Conservation (phyloP, 2,888 invertebrate species). For the Drosophila tripunctata region DNA sequence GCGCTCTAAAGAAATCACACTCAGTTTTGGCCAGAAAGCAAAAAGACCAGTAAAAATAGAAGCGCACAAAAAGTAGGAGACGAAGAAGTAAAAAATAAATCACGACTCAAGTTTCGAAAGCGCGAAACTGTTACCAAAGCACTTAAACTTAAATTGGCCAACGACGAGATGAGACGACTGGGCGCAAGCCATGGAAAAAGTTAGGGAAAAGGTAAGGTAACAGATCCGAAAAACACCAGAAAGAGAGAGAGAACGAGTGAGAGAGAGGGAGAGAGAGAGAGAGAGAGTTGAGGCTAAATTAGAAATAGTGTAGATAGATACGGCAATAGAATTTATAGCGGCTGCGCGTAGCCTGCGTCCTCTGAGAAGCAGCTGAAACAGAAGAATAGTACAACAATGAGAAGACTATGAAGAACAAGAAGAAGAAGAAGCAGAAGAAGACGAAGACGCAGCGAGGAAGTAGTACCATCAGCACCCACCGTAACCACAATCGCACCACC, state of each 20-base stretch:
- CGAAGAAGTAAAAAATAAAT: slow-evolving; percentile 69
- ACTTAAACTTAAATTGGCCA: slow-evolving; percentile 80
- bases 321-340: slow-evolving; percentile 79
- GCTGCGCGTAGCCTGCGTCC: slow-evolving; percentile 60
- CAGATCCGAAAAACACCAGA: too few species aligned
- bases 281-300: slow-evolving; percentile 62
- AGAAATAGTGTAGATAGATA: slow-evolving; percentile 80
- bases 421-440: slow-evolving; percentile 17
- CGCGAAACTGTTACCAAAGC: slow-evolving; percentile 81
- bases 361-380: too few species aligned
- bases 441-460: neutral
- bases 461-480: slow-evolving; percentile 2
- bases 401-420: neutral
- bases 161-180: slow-evolving; percentile 53
- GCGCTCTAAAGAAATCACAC: slow-evolving; percentile 44
- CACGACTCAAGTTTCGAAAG: slow-evolving; percentile 81
- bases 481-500: slow-evolving; percentile 1
- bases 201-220: slow-evolving; percentile 48
- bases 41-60: neutral
- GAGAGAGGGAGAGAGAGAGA: slow-evolving; percentile 9
- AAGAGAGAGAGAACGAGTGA: slow-evolving; percentile 15
- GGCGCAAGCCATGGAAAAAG: neutral
- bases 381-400: slow-evolving; percentile 55
- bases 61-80: slow-evolving; percentile 9
- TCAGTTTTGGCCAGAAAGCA: slow-evolving; percentile 17